Base-by-base conservation (phyloP, 2,888 invertebrate species). In the Boloria selene region DNA sequence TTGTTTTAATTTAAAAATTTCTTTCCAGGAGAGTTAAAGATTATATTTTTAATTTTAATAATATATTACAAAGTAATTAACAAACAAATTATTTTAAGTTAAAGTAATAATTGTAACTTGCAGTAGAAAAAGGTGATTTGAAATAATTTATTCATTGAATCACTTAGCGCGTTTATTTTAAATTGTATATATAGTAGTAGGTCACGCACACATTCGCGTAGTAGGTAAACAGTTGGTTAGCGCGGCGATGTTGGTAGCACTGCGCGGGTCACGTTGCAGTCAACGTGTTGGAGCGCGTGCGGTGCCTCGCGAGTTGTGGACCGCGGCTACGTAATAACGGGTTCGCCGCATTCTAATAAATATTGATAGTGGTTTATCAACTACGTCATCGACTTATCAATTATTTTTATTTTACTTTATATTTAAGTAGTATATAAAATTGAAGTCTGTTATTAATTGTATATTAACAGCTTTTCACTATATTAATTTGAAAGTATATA, bases 261-360 rank as follows among this genome's bases (percentile, higher is more conserved):
- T 71, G 83, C 72, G 83, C 70, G 69, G 77, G 87, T 91, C 91
- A 90, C 90, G 91, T 91, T 90, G 89, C 87, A 81, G 64, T 26
- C 85, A 89, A 90, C 86, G 90, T 90, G 90, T 78, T 72, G 76
- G 72, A 71, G 79, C 82, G 83, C 88, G 83, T 88, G 89, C 73
- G 82, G 87, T 84, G 87, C 78, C 69, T 64, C 69, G 72, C 61
- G 71, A 70, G 2, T 22, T 22, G 22, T 22, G 22, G 53, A 54
- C 61, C 65, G 38, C 59, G 63, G 65, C 73, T 74, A 71, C 76
- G 76, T 74, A 75, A 76, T 70, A 64, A 70, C 72, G 68, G 67
- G 69, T 69, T 64, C 47, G 52, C 61, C 63, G 59, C 52, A 58
- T 68, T 64, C 54, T 50, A 54, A 69, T 61, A 58, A 65, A 64